These are phyloP conservation scores for Scaptomyza pallida DNA, from an alignment of 1,140 invertebrate genomes.

Conservation along the genomic window DNA sequence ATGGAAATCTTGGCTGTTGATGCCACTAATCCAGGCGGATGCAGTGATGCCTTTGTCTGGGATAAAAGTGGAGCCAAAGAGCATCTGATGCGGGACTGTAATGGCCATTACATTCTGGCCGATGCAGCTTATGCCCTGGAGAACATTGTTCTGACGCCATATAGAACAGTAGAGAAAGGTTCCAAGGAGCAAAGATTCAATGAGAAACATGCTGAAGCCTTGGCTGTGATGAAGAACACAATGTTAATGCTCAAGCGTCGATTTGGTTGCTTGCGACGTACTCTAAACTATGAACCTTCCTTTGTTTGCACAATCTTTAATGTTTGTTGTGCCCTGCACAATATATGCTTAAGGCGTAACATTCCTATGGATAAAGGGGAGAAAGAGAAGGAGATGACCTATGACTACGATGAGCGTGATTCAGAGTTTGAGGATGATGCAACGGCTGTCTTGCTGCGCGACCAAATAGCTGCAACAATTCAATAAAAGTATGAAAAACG, in stretches of 20 bases:
- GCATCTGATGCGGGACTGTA: background rate
- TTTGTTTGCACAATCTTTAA: background rate
- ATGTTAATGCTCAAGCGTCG: too few relatives aligned
- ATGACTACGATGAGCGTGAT: background rate
- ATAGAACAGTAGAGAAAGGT: background rate
- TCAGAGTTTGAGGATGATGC: background rate
- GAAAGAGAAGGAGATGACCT: background rate
- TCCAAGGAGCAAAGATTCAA: conserved; percentile 6
- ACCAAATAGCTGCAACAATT: background rate
- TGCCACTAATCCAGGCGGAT: conserved; percentile 8
- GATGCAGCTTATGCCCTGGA: background rate
- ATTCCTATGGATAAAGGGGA: background rate
- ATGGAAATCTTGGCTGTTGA: too few relatives aligned
- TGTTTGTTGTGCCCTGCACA: background rate
- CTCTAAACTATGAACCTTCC: background rate
- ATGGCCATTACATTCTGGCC: background rate
- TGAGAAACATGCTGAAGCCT: conserved; percentile 3
- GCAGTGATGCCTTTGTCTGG: conserved; percentile 15
- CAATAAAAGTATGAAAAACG: background rate
- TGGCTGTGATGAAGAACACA: too few relatives aligned
- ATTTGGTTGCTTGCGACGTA: background rate
- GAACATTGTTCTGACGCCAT: background rate
- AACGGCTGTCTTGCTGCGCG: background rate
- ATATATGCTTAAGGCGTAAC: background rate
- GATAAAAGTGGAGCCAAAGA: background rate